Conservation (phyloP, 2,888 invertebrate genomes). For the Tinea pellionella region DNA sequence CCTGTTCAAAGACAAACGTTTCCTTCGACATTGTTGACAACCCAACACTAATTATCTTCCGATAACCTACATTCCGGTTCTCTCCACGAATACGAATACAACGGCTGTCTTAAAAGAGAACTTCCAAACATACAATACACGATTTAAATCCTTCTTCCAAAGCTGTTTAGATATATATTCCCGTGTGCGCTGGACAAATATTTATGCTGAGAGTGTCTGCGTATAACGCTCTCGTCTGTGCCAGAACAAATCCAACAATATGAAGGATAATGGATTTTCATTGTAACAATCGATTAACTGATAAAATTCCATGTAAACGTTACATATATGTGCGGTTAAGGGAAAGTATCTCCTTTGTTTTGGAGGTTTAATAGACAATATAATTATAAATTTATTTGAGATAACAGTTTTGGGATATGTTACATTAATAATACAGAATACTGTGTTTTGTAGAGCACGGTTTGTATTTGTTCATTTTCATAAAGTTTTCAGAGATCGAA, state of each 20-base stretch:
- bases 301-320: not conserved
- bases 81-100: not conserved
- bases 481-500: too few species aligned
- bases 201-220: not conserved
- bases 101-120: not conserved
- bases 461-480: too few species aligned
- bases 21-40: too few species aligned
- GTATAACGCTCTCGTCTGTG: not conserved
- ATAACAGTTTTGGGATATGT: too few species aligned
- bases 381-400: too few species aligned
- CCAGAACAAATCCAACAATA: not conserved
- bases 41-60: not conserved
- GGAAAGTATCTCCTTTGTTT: not conserved
- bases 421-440: too few species aligned
- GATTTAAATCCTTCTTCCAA: not conserved
- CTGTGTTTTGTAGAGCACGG: too few species aligned
- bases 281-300: constrained; percentile 6
- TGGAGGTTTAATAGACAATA: not conserved
- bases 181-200: not conserved
- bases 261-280: constrained; percentile 1
- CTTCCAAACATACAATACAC: not conserved
- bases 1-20: too few species aligned
- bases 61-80: not conserved
- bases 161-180: not conserved
- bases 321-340: not conserved